Evolutionary conservation across 1,140 invertebrate species (phyloP).

Genomic region (Halesus radiatus): DNA sequence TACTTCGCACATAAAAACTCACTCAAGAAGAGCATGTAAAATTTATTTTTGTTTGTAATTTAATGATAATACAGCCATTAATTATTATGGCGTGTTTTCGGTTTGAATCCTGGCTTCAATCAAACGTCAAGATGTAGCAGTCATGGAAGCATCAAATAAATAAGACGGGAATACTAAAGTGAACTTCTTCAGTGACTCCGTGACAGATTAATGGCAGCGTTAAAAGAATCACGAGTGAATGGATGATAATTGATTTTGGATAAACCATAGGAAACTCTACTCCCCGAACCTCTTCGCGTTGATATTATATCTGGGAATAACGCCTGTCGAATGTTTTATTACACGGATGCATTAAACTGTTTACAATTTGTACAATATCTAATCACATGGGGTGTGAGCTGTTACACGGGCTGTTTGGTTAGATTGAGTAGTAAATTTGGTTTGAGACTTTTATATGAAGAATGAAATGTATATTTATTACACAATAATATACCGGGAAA

Average conservation of each 20-base stretch:
- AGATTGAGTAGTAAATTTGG: neutral
- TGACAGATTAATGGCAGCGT: conserved; percentile 49
- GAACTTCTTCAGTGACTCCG: conserved; percentile 4
- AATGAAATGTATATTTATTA: neutral
- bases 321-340: conserved; percentile 45
- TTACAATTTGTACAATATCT: conserved; percentile 17
- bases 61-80: neutral
- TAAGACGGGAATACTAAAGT: neutral
- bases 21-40: no score
- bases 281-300: neutral
- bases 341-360: conserved; percentile 31
- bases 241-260: conserved; percentile 41
- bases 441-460: neutral
- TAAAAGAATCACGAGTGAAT: conserved; percentile 52
- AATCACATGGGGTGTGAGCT: no score
- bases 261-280: conserved; percentile 30
- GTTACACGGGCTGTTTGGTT: neutral
- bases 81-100: neutral
- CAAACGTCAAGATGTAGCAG: conserved; percentile 20
- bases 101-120: conserved; percentile 24
- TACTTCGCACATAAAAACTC: no score
- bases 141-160: conserved; percentile 27
- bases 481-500: no score
- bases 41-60: conserved; percentile 3
- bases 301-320: conserved; percentile 37